Base-by-base conservation (phyloP, 2,797 vertebrate species). In the Staurois parvus region DNA sequence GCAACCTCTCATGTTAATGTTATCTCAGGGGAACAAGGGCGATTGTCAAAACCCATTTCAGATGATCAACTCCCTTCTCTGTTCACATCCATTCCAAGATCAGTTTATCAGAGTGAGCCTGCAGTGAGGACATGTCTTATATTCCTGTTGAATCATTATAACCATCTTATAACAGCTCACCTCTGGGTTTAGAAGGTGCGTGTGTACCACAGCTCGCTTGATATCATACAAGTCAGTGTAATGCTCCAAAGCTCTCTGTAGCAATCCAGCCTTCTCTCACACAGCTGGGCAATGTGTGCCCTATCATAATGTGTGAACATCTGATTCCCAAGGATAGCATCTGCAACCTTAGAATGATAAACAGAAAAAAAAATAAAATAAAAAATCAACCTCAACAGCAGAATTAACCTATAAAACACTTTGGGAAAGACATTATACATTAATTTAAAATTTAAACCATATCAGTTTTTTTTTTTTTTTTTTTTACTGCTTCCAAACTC, bases 261-360 rank as follows among this genome's bases (percentile, higher is more conserved):
- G 94, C 79, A 99, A 93, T 37, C 97, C 97, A 0, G 96, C 97
- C 88, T 98, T 98, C 92, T 98, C 92, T 98, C 97, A 87, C 97
- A 98, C 88, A 98, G 93, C 94, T 98, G 97, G 86, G 97, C 97
- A 13, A 98, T 92, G 4, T 98, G 97, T 76, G 96, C 92, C 64
- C 95, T 95, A 88, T 98, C 96, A 0, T 98, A 98, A 88, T 98
- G 96, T 0, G 96, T 98, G 92, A 98, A 98, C 97, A 98, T 98
- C 90, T 98, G 96, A 90, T 98, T 99, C 84, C 97, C 97, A 4
- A 99, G 94, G 89, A 99, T 97, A 13, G 97, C 97, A 89, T 98
- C 97, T 89, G 97, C 97, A 79, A 98, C 97, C 97, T 98, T 74
- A 24, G 56, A 73, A 37, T 19, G 11, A 80, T 40, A 19, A 17